Base-by-base conservation (phyloP, 2,113 vertebrate species). In the Vireo altiloquus region DNA sequence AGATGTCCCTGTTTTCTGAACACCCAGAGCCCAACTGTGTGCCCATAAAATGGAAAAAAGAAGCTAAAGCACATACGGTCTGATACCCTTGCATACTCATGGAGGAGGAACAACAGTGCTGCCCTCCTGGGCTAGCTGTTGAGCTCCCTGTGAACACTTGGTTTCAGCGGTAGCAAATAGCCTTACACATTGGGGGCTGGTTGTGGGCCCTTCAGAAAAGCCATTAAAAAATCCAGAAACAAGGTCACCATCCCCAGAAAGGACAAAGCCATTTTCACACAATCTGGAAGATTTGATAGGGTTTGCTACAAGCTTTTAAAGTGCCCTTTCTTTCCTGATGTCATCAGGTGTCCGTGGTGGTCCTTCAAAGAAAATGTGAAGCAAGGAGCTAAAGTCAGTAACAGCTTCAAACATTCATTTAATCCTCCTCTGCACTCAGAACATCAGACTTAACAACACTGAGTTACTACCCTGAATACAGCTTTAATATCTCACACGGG, bases 11-110 rank as follows among this genome's bases (percentile, higher is more conserved):
- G 28, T 50, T 69, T 1, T 1, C 28, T 59, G 19, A 85, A 64
- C 19, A 57, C 15, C 7, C 23, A 13, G 30, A 61, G 3, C 13
- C 5, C 1, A 0, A 18, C 13, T 70, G 6, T 27, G 4, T 69
- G 50, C 10, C 33, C 12, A 37, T 69, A 28, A 78, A 84, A 65
- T 25, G 25, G n/a, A 69, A 82, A 56, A 28, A 28, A 37, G 39
- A 78, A 82, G 37, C 16, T 52, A 63, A 57, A 80, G 2, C 13
- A 30, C 44, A 23, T 22, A 6, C 13, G 42, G 21, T 70, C 42
- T 56, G 50, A 56, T 27, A 64, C 1, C 8, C 28, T 33, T 63
- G 28, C 5, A 10, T 56, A n/a, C 15, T 47, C 24, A 47, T 13
- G 31, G 24, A 87, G 52, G 37, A 82, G 30, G 19, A 65, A 13